Evolutionary conservation across 2,888 invertebrate species (phyloP).

Genomic region (Cantharis lateralis): DNA sequence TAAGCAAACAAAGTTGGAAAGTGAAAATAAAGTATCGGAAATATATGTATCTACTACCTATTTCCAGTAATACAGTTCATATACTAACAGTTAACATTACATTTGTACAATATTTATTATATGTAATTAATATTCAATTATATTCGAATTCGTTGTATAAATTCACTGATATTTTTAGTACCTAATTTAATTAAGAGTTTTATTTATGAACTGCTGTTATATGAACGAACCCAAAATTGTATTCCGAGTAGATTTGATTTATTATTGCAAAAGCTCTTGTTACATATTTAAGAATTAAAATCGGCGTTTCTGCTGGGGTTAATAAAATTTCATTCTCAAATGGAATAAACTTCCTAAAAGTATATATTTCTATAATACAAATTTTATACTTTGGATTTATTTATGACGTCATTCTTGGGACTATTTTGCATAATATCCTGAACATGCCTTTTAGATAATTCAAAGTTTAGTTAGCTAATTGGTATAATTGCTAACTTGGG

Average conservation of each 20-base stretch:
- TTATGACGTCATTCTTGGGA: background rate
- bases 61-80: background rate
- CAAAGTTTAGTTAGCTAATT: background rate
- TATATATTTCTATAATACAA: background rate
- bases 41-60: too few relatives aligned
- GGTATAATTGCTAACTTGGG: background rate
- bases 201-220: background rate
- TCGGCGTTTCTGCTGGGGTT: background rate
- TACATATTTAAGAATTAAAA: background rate
- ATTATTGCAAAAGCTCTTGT: background rate
- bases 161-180: background rate
- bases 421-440: background rate
- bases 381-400: background rate
- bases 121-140: background rate
- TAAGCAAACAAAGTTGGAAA: background rate
- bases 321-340: background rate
- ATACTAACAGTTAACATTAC: background rate
- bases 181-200: background rate
- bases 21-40: background rate
- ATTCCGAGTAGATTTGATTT: background rate
- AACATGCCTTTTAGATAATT: background rate
- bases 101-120: background rate
- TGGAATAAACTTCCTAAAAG: background rate
- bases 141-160: background rate
- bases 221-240: background rate